Percentiles rank a stretch among this genome's conserved stretches.
phyloP scores from a whole-genome alignment of 2,113 vertebrate genomes.

The Dinomys branickii region DNA sequence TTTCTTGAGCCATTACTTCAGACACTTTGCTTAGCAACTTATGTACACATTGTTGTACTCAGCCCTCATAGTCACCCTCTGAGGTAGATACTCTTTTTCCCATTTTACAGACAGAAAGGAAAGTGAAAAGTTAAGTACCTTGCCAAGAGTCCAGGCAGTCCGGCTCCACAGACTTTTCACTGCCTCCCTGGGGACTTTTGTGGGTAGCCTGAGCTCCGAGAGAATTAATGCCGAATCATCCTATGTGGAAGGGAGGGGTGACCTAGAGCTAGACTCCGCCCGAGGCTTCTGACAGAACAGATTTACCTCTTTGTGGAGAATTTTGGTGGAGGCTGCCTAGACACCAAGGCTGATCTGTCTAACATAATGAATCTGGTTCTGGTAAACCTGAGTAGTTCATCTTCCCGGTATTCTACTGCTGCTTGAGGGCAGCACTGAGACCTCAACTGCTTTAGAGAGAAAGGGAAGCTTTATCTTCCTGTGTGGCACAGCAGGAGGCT shows the following conservation, averaged over 20 bases:
- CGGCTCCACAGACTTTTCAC: not conserved
- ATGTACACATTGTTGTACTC: not conserved
- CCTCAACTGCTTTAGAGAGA: not conserved
- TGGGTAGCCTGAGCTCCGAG: not conserved
- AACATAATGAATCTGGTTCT: not conserved
- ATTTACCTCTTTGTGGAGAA: not conserved
- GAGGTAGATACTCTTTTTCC: not conserved
- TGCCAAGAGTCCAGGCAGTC: not conserved
- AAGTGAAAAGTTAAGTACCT: not conserved
- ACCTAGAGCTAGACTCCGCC: not conserved
- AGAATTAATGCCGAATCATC: not conserved
- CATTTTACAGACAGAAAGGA: slow-evolving; percentile 2
- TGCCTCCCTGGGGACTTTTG: not conserved
- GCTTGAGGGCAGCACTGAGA: not conserved
- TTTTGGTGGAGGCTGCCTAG: not conserved
- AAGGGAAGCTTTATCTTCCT: not conserved
- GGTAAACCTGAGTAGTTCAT: not conserved
- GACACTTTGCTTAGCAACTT: not conserved
- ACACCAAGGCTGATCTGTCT: not conserved
- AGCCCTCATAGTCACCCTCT: not conserved
- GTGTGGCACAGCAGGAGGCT: not conserved
- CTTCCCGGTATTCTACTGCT: not conserved
- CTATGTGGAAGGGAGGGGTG: not conserved
- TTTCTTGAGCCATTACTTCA: not conserved
- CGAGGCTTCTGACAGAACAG: not conserved